Evolutionary conservation across 2,888 invertebrate genomes (phyloP), one percentile per base, ranked within the genome.

Genomic region (Pedicia rivosa): DNA sequence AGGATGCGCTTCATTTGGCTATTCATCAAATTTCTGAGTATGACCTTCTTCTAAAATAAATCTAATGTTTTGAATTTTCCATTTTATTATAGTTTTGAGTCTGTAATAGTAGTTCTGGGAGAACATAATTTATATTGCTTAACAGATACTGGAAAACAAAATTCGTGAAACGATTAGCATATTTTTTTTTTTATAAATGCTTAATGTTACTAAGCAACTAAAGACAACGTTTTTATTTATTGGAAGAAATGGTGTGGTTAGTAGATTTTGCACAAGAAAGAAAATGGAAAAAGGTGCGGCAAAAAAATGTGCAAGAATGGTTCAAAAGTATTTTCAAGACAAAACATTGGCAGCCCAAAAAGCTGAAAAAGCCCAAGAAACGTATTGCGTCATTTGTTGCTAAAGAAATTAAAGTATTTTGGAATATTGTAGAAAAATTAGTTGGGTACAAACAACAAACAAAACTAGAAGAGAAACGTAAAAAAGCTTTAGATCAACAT

Each of bases 211-310:
- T n/a, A n/a, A n/a, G n/a, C n/a, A n/a, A n/a, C n/a, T n/a, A n/a
- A n/a, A n/a, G n/a, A n/a, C n/a, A n/a, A n/a, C n/a, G n/a, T n/a
- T n/a, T n/a, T 63, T 97, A 92, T 62, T 66, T 98, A 44, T 66
- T 99, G 28, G 97, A 98, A 62, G 98, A 98, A 65, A 94, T 95
- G 91, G 82, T 83, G 26, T 98, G 98, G 98, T 68, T 99, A 46
- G 88, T 94, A 25, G 97, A 98, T 64, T 98, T 98, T 64, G 86
- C 86, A 19, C 88, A 92, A 59, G 98, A 99, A 62, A 72, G 95
- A 43, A 94, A 92, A 59, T 94, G 92, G 91, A 98, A 98, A 56
- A 90, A 59, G 82, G 86, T 41, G 87, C 90, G 5, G 91, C 94
- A 2, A 86, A 86, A 56, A 92, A 77, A 67, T 88, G 88, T 56